Evolutionary conservation across 2,888 invertebrate genomes (phyloP), one percentile per base, ranked within the genome.

Genomic region (Coleophora flavipennella): DNA sequence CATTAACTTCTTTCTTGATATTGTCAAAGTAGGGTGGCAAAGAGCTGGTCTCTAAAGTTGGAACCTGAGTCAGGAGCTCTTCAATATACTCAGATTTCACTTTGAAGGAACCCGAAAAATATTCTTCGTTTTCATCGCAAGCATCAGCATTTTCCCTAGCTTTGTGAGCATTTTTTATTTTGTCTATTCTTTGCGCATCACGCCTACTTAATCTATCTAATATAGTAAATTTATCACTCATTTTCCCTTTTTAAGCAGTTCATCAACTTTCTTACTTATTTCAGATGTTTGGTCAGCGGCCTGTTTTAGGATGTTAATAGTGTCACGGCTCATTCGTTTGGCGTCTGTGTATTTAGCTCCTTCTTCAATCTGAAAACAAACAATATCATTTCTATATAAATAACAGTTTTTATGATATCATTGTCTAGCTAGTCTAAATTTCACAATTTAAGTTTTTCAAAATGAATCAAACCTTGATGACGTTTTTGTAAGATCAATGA

Each of bases 1-100:
- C 88, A 55, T 91, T 89, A 14, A 94, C 88, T 59, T 93, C 90
- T 52, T 89, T 86, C 41, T 89, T 90, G n/a, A 92, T 88, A 35
- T 85, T 86, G 44, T 90, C 89, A 56, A 93, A 92, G 52, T 89
- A 87, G 36, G 78, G 76, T 2, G 87, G 83, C 36, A 90, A 68
- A 32, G 87, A 59, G 40, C 83, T 65, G 40, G 72, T 66, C 56
- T 90, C 79, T 44, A 88, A 59, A 27, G 80, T 73, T 14, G 83
- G 79, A 26, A 86, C 65, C 59, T 81, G 78, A 39, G 81, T 75
- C 9, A 93, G 67, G 43, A 88, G 71, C 35, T 87, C 86, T 66
- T 90, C 90, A 42, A 94, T 87, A 41, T 87, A 88, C 48, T 86
- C 86, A 12, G 88, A 87, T 48, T 90, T 89, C 14, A 90, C 86